A percentile compares a stretch with the other conserved stretches of the same genome.
These are phyloP conservation scores for Apotomis capreana DNA, from an alignment of 2,888 invertebrate genomes.

Conservation along the genomic window DNA sequence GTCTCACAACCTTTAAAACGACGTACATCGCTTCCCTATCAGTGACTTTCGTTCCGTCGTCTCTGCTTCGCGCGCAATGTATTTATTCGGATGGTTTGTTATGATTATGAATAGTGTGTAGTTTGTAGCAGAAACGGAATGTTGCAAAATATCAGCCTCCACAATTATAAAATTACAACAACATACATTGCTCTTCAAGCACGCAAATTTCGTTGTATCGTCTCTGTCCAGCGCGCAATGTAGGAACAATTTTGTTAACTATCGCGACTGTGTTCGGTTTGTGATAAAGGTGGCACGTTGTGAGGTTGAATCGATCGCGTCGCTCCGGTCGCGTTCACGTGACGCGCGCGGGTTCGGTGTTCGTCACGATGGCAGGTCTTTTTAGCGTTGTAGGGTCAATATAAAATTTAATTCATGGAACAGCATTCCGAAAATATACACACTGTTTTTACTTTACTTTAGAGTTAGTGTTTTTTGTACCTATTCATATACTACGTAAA, in stretches of 20 bases:
- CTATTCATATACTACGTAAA: too few species aligned
- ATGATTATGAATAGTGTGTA: too few species aligned
- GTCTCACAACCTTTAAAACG: too few species aligned
- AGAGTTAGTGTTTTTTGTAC: too few species aligned
- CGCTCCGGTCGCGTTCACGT: conserved; percentile 38
- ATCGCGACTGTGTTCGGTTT: neutral
- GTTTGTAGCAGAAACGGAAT: too few species aligned
- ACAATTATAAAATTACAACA: neutral
- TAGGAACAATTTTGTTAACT: neutral
- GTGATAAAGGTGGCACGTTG: conserved; percentile 21
- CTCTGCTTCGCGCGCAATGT: too few species aligned
- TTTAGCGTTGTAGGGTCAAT: neutral
- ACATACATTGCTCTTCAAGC: conserved; percentile 4
- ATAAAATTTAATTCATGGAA: too few species aligned
- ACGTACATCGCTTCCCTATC: too few species aligned
- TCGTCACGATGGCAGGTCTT: conserved; percentile 16
- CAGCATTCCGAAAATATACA: too few species aligned
- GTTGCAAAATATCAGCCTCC: neutral
- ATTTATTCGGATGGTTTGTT: too few species aligned
- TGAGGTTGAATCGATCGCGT: conserved; percentile 40
- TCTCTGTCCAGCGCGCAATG: neutral
- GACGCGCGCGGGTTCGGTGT: conserved; percentile 23
- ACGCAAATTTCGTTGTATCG: neutral
- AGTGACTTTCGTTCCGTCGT: too few species aligned
- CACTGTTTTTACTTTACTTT: too few species aligned